Percentiles rank a stretch among this genome's conserved stretches.
phyloP scores from a whole-genome alignment of 2,113 vertebrate species.

The Cebidichthys violaceus region DNA sequence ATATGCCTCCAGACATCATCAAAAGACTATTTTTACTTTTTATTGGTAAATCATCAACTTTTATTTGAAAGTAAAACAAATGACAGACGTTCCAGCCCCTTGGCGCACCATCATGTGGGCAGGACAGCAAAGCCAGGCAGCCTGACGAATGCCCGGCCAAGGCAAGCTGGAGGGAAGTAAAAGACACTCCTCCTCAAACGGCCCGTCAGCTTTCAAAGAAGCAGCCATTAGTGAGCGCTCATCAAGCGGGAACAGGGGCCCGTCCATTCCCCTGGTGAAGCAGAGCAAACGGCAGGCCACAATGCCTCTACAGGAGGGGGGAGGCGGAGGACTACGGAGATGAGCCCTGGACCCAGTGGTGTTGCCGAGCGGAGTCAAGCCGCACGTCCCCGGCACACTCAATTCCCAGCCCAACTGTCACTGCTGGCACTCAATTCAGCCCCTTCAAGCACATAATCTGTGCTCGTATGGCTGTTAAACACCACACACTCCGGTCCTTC shows the following conservation, averaged over 20 bases:
- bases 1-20: conserved; percentile 80
- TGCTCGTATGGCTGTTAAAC: conserved; percentile 84
- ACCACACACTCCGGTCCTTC: conserved; percentile 69
- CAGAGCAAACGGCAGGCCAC: conserved; percentile 73
- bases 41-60: conserved; percentile 84
- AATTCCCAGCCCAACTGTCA: conserved; percentile 89
- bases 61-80: conserved; percentile 84
- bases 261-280: conserved; percentile 72
- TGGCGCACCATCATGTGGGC: conserved; percentile 80
- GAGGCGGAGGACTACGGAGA: conserved; percentile 71
- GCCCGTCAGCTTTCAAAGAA: conserved; percentile 80
- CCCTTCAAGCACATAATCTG: conserved; percentile 87
- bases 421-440: conserved; percentile 81
- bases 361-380: conserved; percentile 80
- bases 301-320: conserved; percentile 65
- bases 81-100: conserved; percentile 83
- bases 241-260: conserved; percentile 76
- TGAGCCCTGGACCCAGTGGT: conserved; percentile 80
- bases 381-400: conserved; percentile 75
- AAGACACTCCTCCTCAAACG: conserved; percentile 83
- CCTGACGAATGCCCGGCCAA: conserved; percentile 82
- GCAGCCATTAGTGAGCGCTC: conserved; percentile 81
- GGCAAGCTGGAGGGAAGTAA: conserved; percentile 84
- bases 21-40: conserved; percentile 79
- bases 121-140: conserved; percentile 82